Percentiles rank a stretch among this genome's conserved stretches.
phyloP scores from a whole-genome alignment of 37 sponge, comb jelly and placozoan species.

The Axinella damicornis region DNA sequence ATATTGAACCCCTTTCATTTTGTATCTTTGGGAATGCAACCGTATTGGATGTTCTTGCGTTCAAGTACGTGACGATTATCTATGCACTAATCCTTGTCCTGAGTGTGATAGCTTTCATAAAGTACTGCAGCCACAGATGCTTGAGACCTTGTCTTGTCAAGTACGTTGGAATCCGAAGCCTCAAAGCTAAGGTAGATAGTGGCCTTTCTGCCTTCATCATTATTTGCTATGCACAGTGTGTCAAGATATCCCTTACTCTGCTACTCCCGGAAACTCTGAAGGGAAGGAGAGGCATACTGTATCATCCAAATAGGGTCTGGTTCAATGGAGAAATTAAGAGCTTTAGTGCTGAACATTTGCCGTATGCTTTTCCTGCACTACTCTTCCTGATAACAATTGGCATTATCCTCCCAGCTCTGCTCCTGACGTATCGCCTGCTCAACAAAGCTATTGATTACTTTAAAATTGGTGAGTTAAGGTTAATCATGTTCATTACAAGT shows the following conservation, averaged over 20 bases:
- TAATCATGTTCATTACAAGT: too few species aligned
- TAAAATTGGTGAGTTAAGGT: too few species aligned
- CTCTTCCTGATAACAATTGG: not conserved
- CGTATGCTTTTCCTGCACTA: constrained; percentile 27
- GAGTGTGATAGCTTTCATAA: not conserved
- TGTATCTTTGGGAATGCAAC: constrained; percentile 36
- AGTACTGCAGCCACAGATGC: not conserved
- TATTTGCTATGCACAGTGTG: constrained; percentile 17
- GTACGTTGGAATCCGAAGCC: not conserved
- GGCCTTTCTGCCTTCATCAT: constrained; percentile 32
- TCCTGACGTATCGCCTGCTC: constrained; percentile 11
- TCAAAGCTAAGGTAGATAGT: not conserved
- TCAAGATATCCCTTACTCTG: not conserved
- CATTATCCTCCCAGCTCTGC: not conserved
- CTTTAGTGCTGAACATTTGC: not conserved
- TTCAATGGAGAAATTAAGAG: not conserved
- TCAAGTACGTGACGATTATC: constrained; percentile 39
- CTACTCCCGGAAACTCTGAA: not conserved
- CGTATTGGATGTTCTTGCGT: constrained; percentile 23
- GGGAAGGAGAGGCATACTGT: not conserved
- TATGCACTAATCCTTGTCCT: constrained; percentile 29
- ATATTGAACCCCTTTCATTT: not conserved
- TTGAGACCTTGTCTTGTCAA: not conserved
- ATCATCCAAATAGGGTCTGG: not conserved
- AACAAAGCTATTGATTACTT: too few species aligned